Evolutionary conservation across 2,888 invertebrate genomes (phyloP).

Genomic region (Agapostemon virescens): DNA sequence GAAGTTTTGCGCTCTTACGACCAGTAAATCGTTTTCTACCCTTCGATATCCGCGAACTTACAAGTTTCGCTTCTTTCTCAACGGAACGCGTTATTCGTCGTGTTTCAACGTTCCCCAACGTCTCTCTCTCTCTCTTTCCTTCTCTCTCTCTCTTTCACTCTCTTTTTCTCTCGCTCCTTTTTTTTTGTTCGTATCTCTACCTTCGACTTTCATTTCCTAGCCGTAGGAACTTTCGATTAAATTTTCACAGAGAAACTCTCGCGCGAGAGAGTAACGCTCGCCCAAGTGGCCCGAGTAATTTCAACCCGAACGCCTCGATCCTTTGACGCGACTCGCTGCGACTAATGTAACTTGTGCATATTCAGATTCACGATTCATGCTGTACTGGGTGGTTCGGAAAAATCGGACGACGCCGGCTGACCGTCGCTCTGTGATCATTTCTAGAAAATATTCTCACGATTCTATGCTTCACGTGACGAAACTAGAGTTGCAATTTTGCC

Average conservation of each 20-base stretch:
- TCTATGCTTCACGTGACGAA: no score
- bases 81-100: constrained; percentile 28
- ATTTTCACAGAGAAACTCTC: constrained; percentile 42
- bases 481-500: no score
- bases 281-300: constrained; percentile 36
- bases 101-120: not conserved
- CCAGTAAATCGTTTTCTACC: constrained; percentile 39
- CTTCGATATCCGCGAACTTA: constrained; percentile 30
- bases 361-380: constrained; percentile 26
- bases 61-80: constrained; percentile 32
- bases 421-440: not conserved
- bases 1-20: constrained; percentile 42
- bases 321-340: constrained; percentile 37
- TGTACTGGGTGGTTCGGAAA: constrained; percentile 8
- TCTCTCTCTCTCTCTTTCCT: not conserved
- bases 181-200: not conserved
- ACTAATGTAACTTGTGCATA: constrained; percentile 42
- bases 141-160: not conserved
- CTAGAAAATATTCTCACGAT: no score
- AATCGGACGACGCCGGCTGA: not conserved
- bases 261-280: constrained; percentile 27
- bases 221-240: constrained; percentile 49
- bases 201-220: constrained; percentile 47
- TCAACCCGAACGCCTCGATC: constrained; percentile 41
- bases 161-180: not conserved